Evolutionary conservation across 23 tunicate genomes (phyloP).

Genomic region (Aplidium turbinatum): DNA sequence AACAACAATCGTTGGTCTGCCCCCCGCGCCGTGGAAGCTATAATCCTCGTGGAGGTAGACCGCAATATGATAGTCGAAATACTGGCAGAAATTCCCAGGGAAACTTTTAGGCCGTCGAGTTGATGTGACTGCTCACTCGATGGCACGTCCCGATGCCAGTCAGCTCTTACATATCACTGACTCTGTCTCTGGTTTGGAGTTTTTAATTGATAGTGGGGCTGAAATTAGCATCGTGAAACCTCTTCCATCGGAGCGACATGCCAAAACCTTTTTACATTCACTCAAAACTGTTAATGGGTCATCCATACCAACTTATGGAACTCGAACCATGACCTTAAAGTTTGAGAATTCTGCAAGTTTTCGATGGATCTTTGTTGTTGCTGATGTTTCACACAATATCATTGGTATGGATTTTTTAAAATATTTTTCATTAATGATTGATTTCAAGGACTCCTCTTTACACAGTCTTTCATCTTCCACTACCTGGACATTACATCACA

Average conservation of each 20-base stretch:
- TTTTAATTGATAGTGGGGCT: constrained; percentile 17
- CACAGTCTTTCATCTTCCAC: background rate
- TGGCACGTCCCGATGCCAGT: constrained; percentile 5
- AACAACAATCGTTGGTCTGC: no score
- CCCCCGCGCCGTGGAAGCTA: no score
- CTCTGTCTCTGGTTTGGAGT: background rate
- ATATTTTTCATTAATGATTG: constrained; percentile 4
- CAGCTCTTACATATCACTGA: constrained; percentile 9
- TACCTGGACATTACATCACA: background rate
- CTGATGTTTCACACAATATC: constrained; percentile 9
- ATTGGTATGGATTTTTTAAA: constrained; percentile 1
- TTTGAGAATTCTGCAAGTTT: background rate
- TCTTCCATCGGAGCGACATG: background rate
- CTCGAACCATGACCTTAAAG: background rate
- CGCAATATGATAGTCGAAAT: no score
- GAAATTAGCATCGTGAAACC: constrained; percentile 14
- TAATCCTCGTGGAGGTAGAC: no score
- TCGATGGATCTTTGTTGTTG: constrained; percentile 24
- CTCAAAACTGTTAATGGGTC: constrained; percentile 26
- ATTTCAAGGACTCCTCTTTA: background rate
- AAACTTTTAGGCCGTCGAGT: background rate
- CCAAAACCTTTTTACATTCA: background rate
- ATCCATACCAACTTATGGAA: constrained; percentile 30
- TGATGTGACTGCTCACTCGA: background rate
- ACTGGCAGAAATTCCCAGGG: no score